Percentiles rank a stretch among this genome's conserved stretches.
Conservation (phyloP, 2,113 vertebrate species). For the Ploceus nigricollis region DNA sequence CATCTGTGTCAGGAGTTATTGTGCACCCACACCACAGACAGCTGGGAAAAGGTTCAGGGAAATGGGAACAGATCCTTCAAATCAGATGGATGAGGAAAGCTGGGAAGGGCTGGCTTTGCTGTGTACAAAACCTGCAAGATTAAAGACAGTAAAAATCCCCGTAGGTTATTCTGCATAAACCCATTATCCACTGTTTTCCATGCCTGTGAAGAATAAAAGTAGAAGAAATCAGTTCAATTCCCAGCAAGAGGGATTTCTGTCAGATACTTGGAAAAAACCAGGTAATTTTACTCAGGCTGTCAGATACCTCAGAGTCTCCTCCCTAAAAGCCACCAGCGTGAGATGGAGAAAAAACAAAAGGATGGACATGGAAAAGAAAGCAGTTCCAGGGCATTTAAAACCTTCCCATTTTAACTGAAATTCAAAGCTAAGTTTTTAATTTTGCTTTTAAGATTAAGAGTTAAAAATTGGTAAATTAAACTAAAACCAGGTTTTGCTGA, state of each 20-base stretch:
- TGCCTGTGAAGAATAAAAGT: background rate
- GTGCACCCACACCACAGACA: background rate
- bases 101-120: background rate
- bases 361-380: rapidly evolving
- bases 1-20: rapidly evolving
- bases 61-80: background rate
- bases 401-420: background rate
- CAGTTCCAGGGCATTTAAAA: background rate
- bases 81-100: background rate
- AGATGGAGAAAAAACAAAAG: background rate
- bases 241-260: background rate
- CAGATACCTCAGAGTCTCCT: background rate
- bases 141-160: background rate
- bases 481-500: background rate
- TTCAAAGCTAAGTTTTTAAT: background rate
- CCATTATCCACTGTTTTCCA: background rate
- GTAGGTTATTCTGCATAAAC: background rate
- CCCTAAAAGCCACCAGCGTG: background rate
- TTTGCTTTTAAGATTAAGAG: background rate
- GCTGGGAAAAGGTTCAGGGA: background rate
- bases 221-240: background rate
- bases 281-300: background rate
- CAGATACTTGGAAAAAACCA: background rate
- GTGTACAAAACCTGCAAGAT: rapidly evolving
- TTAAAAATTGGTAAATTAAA: background rate